A percentile compares a stretch with the other conserved stretches of the same genome.
Evolutionary conservation across 2,888 invertebrate species (phyloP).

Genomic region (Hirtodrosophila confusa): DNA sequence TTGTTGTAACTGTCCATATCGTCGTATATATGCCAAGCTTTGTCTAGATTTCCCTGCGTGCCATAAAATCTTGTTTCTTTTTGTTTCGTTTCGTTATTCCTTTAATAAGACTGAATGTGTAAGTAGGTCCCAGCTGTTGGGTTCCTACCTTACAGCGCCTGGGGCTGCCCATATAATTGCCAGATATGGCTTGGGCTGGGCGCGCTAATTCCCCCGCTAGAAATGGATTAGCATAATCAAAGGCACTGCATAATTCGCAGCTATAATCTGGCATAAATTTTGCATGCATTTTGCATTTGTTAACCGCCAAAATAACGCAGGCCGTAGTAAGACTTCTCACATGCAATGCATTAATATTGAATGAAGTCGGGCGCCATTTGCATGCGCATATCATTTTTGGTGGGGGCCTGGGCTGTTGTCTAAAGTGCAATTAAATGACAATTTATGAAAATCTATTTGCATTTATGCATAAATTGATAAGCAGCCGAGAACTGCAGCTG

Average conservation of each 20-base stretch:
- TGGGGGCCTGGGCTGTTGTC: conserved; percentile 12
- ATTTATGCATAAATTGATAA: conserved; percentile 74
- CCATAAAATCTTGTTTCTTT: conserved; percentile 35
- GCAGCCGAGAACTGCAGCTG: conserved; percentile 34
- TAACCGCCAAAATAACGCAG: conserved; percentile 7
- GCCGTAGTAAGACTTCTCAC: conserved; percentile 12
- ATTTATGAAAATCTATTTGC: conserved; percentile 77
- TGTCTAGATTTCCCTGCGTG: conserved; percentile 61
- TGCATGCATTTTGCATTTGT: background rate
- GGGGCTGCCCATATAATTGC: conserved; percentile 10
- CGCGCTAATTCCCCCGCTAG: conserved; percentile 5
- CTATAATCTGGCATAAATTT: conserved; percentile 18
- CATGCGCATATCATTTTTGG: conserved; percentile 68
- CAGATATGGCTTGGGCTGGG: conserved; percentile 8
- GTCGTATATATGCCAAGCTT: conserved; percentile 59
- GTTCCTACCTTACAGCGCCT: background rate
- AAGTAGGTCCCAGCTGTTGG: conserved; percentile 10
- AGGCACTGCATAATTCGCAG: conserved; percentile 21
- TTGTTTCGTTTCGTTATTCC: conserved; percentile 12
- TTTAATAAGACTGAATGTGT: conserved; percentile 8
- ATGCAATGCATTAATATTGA: conserved; percentile 47
- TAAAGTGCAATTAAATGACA: conserved; percentile 76
- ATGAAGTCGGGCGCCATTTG: conserved; percentile 44
- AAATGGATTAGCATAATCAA: conserved; percentile 21
- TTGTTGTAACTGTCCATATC: conserved; percentile 5